phyloP scores from a whole-genome alignment of 1,140 invertebrate species.

The Bombus impatiens region DNA sequence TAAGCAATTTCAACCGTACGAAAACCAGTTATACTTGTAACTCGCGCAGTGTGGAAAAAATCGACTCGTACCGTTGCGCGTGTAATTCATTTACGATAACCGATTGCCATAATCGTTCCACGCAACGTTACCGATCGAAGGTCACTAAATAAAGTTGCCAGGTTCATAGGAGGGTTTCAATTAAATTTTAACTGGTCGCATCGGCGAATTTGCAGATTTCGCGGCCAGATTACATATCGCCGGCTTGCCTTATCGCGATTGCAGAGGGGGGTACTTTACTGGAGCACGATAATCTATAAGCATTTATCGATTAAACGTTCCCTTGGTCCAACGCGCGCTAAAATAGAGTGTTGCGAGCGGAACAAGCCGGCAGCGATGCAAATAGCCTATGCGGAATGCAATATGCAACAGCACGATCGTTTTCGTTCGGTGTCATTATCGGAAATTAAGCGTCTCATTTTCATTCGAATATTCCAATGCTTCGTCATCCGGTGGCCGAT shows the following conservation, averaged over 20 bases:
- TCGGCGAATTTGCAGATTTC: slow-evolving; percentile 19
- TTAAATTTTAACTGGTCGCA: not conserved
- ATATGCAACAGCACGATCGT: slow-evolving; percentile 25
- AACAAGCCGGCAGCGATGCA: slow-evolving; percentile 20
- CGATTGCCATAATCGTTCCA: not conserved
- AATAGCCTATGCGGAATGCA: slow-evolving; percentile 20
- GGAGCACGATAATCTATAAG: slow-evolving; percentile 36
- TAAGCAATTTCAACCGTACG: too few species aligned
- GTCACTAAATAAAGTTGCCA: too few species aligned
- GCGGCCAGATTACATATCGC: slow-evolving; percentile 16
- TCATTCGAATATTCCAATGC: not conserved
- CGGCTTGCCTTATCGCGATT: slow-evolving; percentile 14
- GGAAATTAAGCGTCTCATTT: slow-evolving; percentile 1
- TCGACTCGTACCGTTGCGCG: too few species aligned
- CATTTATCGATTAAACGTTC: slow-evolving; percentile 40
- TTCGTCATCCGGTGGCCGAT: too few species aligned
- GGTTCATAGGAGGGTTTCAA: not conserved
- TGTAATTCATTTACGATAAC: too few species aligned
- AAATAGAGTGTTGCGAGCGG: slow-evolving; percentile 25
- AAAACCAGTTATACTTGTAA: too few species aligned
- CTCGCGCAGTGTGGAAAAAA: too few species aligned
- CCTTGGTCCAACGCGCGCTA: slow-evolving; percentile 1
- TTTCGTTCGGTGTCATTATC: slow-evolving; percentile 18
- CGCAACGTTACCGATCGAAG: not conserved
- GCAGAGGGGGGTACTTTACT: not conserved